Evolutionary conservation across 2,113 vertebrate genomes (phyloP), one percentile per base, ranked within the genome.

Genomic region (Lethenteron camtschaticum): DNA sequence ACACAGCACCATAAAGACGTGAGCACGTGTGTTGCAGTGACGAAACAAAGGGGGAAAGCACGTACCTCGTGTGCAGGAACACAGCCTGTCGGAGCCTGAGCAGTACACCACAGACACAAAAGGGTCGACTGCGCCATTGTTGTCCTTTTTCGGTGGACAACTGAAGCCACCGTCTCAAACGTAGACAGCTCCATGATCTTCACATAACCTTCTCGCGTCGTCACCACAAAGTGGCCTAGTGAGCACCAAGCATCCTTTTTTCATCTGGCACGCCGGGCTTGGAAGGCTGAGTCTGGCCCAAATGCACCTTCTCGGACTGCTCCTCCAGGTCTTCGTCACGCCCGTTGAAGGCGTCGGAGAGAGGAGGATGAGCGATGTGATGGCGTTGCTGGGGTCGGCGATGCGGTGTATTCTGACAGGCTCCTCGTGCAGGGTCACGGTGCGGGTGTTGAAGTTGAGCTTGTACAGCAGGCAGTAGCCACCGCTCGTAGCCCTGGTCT

Each of bases 101-200:
- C 94, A 99, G 79, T 96, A 99, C 71, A 94, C 91, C 73, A 99
- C 90, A 71, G 94, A 99, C 74, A 96, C 90, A 79, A 97, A 99
- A 18, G 83, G 84, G 78, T 99, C 94, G 56, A 79, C 82, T 73
- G 95, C 90, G 55, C 96, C 89, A 68, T 83, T 81, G 57, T 86
- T 87, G 73, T 96, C 92, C 78, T 88, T 95, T 81, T 86, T 88
- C 71, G 89, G 86, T 13, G 94, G 74, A 96, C 92, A 78, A 97
- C 90, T 81, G 90, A 95, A 77, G 89, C 88, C 80, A 97, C 81
- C 77, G 95, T 85, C 78, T 96, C 92, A 75, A 99, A 86, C 56
- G 86, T 94, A 57, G 88, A 90, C 79, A 99, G 81, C 77, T 97
- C 92, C 80, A 99, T 71, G 77, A 99, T 91, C 88, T 96, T 95